Base-by-base conservation (phyloP, 2,797 vertebrate species). In the Ctenochaetus hawaiiensis region DNA sequence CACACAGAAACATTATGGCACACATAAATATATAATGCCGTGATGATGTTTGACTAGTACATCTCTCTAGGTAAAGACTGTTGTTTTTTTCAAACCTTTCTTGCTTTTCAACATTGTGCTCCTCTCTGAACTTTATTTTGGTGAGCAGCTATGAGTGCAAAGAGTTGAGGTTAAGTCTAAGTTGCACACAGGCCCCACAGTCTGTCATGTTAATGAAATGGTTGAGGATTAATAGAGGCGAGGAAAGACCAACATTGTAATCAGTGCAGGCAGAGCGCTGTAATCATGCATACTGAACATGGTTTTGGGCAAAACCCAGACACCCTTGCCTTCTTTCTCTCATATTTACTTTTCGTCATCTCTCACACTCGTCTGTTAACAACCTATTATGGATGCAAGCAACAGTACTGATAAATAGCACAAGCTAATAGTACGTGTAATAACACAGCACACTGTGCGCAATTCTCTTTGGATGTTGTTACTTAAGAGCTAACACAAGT, bases 141-240 rank as follows among this genome's bases (percentile, higher is more conserved):
- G 74, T 78, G 74, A 77, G 77, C 56, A 48, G 78, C 81, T 76
- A 85, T 20, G 61, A 57, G 60, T 82, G 74, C 87, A 89, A 88
- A 84, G 82, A 82, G 78, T 82, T 72, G 81, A 90, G 86, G 82
- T 88, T 88, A 63, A 68, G 65, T 78, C 82, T 66, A 87, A 85
- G 89, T 90, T 91, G 84, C 83, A 81, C 88, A 85, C 82, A 79
- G 82, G 79, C 85, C 87, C 39, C 75, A 23, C 83, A 82, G 76
- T 89, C 82, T 93, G 91, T 91, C 88, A 88, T 72, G 84, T 72
- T 93, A 92, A 93, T 93, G 90, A 92, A 90, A 93, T 2, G 88
- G 84, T 92, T 87, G 80, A 78, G 89, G 89, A 88, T 91, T 92
- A 92, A 92, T 89, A 78, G 87, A 84, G 75, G 80, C 88, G 87